Base-by-base conservation (phyloP, 2,797 vertebrate genomes). In the Orientallactaga sibirica region DNA sequence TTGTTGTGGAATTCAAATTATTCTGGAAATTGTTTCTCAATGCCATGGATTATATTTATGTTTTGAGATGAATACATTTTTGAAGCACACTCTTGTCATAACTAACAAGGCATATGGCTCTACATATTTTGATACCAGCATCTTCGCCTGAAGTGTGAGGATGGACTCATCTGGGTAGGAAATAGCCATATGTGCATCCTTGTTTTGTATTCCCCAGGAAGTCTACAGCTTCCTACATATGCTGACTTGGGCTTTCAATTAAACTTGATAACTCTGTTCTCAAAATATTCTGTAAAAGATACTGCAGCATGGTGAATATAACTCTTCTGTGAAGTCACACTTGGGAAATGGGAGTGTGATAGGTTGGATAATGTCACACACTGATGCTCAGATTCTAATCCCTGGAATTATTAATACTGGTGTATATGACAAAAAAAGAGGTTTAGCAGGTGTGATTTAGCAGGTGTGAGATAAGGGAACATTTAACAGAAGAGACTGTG, bases 111-210 rank as follows among this genome's bases (percentile, higher is more conserved):
- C 22, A 68, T 90, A 80, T 27, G 85, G 27, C 5, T 79, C 25
- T 91, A 20, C 80, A 93, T 87, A 91, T 92, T 82, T 85, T 93
- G 61, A 92, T 20, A 67, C 80, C 37, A 55, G 16, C 86, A 70
- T 78, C 15, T 73, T 77, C 73, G 37, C 71, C 79, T 88, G 11
- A 92, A 92, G 37, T 91, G 77, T 91, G 67, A 94, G 70, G 91
- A 94, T 79, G 55, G 73, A 91, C 84, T 81, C 25, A 87, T 62
- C 37, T 93, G 55, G 33, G 61, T 75, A 16, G 16, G 66, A 86
- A 93, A 80, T 89, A 75, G 29, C 87, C 76, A 76, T 93, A 82
- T 94, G 84, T 71, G 24, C 33, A 33, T 62, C 24, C n/a, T 16
- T 29, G 62, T 6, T 95, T 87, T 9, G 0, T 78, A 18, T 33